Base-by-base conservation (phyloP, 2,888 invertebrate genomes). In the Latrodectus elegans region DNA sequence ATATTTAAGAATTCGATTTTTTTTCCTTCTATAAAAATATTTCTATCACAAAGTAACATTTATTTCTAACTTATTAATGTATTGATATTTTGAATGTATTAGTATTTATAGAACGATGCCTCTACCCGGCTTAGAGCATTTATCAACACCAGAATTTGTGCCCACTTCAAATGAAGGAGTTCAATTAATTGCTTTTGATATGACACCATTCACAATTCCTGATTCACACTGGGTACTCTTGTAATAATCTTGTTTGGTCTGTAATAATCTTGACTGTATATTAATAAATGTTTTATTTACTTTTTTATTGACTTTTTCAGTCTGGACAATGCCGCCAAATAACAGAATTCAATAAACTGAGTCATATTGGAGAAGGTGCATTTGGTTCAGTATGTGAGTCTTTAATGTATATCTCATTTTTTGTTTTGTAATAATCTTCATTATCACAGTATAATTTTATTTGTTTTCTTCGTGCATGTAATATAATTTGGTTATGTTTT, bases 381-480 rank as follows among this genome's bases (percentile, higher is more conserved):
- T 76, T 17, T 80, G 80, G 85, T n/a, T 73, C 68, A 11, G 80
- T 85, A 0, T 85, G 85, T 85, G 71, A 80, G 84, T 84, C 9
- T 9, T 22, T 22, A 22, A 22, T 22, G 0, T 22, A 22, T 22
- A 22, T 22, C 1, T 22, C 22, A 22, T 22, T 22, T 22, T 22
- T 22, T 22, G 22, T 22, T 22, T 22, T 22, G 22, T 22, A 22
- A 22, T 22, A 22, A 22, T 22, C 22, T 22, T 22, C 22, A 1
- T 1, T 22, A 22, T 22, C 22, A 22, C 1, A 22, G 22, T 22
- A 22, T 22, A 22, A 22, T 22, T 22, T 22, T 1, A 22, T 22
- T 22, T 22, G 22, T 1, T 22, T 22, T 22, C 22, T 22, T 22
- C 22, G 22, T 22, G 22, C 22, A 22, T 22, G 22, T 22, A 22